Conservation (phyloP, 2,797 vertebrate species). For the Sandelia bainsii region DNA sequence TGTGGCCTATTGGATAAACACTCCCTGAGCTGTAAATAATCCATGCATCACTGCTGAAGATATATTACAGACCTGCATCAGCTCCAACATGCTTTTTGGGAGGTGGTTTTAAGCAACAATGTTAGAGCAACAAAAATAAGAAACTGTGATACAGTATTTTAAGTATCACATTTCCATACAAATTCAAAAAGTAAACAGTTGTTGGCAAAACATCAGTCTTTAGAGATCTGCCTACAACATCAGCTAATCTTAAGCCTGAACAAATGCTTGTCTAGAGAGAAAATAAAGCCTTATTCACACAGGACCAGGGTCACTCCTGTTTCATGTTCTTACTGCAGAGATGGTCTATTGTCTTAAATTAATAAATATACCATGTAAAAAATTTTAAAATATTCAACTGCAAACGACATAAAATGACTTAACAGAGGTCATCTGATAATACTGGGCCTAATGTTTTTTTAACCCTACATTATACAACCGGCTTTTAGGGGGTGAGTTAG, state of each 20-base stretch:
- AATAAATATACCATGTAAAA: too few relatives aligned
- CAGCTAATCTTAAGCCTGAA: background rate
- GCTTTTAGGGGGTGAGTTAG: too few relatives aligned
- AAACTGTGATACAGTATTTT: background rate
- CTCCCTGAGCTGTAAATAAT: conserved; percentile 59
- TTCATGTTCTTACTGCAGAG: background rate
- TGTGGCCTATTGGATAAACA: conserved; percentile 54
- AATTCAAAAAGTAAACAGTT: background rate
- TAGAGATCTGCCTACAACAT: background rate
- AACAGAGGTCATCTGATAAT: too few relatives aligned
- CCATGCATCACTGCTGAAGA: conserved; percentile 42
- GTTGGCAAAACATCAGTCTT: background rate
- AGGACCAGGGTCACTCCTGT: background rate
- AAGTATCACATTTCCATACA: background rate
- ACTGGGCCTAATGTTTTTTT: too few relatives aligned
- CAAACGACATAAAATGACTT: too few relatives aligned
- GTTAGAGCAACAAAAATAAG: background rate
- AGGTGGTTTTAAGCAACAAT: background rate
- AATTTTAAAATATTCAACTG: background rate
- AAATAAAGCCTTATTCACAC: background rate
- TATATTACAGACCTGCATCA: conserved; percentile 51
- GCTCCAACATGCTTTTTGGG: background rate
- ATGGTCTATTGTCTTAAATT: background rate
- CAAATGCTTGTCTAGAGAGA: conserved; percentile 6
- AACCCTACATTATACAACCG: too few relatives aligned